Base-by-base conservation (phyloP, 2,888 invertebrate species). In the Drosophila koepferae region DNA sequence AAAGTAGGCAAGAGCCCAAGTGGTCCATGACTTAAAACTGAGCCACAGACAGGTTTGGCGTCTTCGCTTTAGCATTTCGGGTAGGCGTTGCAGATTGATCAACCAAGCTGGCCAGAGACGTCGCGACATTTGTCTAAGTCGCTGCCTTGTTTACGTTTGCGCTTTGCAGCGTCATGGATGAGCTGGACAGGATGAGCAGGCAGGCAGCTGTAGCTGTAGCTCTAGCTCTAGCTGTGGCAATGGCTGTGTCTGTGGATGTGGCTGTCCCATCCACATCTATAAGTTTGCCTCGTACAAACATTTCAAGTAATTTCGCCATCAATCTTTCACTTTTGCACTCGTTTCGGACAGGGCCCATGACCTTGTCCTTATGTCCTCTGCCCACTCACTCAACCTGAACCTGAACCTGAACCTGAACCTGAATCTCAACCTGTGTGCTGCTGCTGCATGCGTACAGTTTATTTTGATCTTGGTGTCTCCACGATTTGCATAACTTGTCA, bases 251-350 rank as follows among this genome's bases (percentile, higher is more conserved):
- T 28, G 28, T 28, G 6, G 5, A 6, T 28, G 28, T 28, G 23
- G 23, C 23, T 23, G 28, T 28, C 28, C 28, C 28, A 28, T 28
- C 28, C 44, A 16, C 44, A 31, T 41, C 41, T 41, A 40, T 40
- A 28, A 12, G 40, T 40, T 20, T 34, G 49, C 49, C 18, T 60
- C 54, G 43, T 48, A 72, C 74, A 81, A 78, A 81, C 82, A 90
- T 90, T 89, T 90, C 89, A 83, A 87, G 91, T 88, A 88, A 90
- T 89, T 90, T 89, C 81, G 78, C 85, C 90, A 90, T 90, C 90
- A 90, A 90, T 90, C 90, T 89, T 86, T 86, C 86, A 89, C 83
- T 84, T 84, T 86, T 86, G 88, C 86, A 90, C 88, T 86, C 85
- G 78, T 82, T 85, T 84, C 81, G 82, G 82, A 78, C 75, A 80